A percentile compares a stretch with the other conserved stretches of the same genome.
Evolutionary conservation across 2,113 vertebrate genomes (phyloP).

Genomic region (Morone saxatilis): DNA sequence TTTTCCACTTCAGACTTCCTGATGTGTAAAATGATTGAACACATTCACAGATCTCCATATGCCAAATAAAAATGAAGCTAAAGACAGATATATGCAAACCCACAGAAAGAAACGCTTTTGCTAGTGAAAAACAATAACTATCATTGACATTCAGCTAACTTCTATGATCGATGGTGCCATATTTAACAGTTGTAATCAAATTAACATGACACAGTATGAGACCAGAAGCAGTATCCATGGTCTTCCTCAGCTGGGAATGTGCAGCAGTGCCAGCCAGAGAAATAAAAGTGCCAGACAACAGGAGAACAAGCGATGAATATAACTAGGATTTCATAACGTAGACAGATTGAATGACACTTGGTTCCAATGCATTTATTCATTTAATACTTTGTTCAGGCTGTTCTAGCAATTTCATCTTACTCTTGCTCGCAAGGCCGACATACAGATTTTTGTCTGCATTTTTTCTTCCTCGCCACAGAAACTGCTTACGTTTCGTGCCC

Average conservation of each 20-base stretch:
- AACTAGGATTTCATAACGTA: constrained; percentile 34
- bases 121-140: neutral
- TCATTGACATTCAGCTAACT: neutral
- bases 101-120: neutral
- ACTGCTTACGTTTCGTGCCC: constrained; percentile 69
- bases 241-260: neutral
- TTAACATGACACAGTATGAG: neutral
- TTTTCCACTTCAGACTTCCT: constrained; percentile 11
- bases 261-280: neutral
- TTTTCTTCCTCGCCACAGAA: constrained; percentile 39
- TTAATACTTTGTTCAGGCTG: constrained; percentile 67
- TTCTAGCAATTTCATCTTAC: constrained; percentile 53
- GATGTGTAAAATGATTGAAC: constrained; percentile 1
- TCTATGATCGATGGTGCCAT: neutral
- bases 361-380: constrained; percentile 81
- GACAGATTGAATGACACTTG: constrained; percentile 53
- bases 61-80: neutral
- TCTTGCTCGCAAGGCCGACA: constrained; percentile 10
- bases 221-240: neutral
- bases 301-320: constrained; percentile 22
- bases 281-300: constrained; percentile 26
- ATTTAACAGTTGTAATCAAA: neutral
- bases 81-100: neutral
- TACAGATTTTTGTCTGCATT: constrained; percentile 28
- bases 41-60: neutral